These are phyloP conservation scores for Chromobotia macracanthus DNA, from an alignment of 2,797 vertebrate species.

Conservation along the genomic window DNA sequence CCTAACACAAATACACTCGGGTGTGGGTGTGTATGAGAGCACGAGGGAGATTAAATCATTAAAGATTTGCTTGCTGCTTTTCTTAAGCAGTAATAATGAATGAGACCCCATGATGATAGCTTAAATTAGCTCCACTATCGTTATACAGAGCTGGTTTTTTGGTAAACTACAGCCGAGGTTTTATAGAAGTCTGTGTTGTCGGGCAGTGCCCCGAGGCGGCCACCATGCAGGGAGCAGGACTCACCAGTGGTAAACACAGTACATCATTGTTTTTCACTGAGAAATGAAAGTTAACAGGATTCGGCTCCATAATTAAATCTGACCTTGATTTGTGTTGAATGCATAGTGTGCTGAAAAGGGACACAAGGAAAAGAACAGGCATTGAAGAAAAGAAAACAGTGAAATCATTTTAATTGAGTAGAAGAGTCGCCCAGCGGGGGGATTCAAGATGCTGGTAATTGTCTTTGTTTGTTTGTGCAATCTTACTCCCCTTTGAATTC, in stretches of 20 bases:
- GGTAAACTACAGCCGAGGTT: slow-evolving; percentile 13
- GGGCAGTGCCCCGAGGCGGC: slow-evolving; percentile 35
- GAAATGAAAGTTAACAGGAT: slow-evolving; percentile 51
- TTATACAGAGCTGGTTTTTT: slow-evolving; percentile 17
- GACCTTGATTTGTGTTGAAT: slow-evolving; percentile 46
- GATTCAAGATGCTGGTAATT: slow-evolving; percentile 48
- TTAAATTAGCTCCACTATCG: slow-evolving; percentile 23
- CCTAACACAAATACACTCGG: slow-evolving; percentile 49
- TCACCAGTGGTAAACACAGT: slow-evolving; percentile 40
- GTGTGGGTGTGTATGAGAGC: slow-evolving; percentile 23
- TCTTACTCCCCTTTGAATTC: slow-evolving; percentile 22
- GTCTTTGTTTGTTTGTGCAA: slow-evolving; percentile 55
- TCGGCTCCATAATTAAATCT: slow-evolving; percentile 55
- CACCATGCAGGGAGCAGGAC: slow-evolving; percentile 24
- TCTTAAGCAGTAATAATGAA: slow-evolving; percentile 56
- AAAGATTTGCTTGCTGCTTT: slow-evolving; percentile 53
- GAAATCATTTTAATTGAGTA: slow-evolving; percentile 60
- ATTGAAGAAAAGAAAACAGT: slow-evolving; percentile 47
- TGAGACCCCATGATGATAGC: slow-evolving; percentile 46
- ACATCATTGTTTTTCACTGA: slow-evolving; percentile 42
- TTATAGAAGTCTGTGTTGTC: slow-evolving; percentile 23
- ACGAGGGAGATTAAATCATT: slow-evolving; percentile 52
- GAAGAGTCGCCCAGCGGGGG: slow-evolving; percentile 49
- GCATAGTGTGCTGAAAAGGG: slow-evolving; percentile 40
- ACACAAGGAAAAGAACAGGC: slow-evolving; percentile 36